phyloP scores from a whole-genome alignment of 1,140 invertebrate species.

The Drosophila nigrodunni region DNA sequence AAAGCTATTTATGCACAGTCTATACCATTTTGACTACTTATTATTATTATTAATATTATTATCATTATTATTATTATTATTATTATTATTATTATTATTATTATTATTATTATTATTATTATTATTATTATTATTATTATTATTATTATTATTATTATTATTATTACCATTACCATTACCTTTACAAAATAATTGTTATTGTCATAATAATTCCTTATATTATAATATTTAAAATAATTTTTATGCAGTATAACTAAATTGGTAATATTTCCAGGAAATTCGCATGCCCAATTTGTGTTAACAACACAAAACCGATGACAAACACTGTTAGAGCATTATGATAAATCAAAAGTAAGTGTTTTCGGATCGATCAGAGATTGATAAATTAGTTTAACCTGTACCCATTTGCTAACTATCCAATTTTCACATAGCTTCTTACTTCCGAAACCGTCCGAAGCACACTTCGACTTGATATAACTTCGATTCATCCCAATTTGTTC shows the following conservation, averaged over 20 bases:
- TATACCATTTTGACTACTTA: background rate
- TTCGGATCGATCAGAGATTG: background rate
- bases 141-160: background rate
- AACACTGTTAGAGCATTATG: slow-evolving; percentile 34
- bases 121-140: background rate
- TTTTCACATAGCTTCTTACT: slow-evolving; percentile 38
- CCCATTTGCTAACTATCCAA: too few relatives aligned
- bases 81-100: background rate
- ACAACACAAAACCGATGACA: slow-evolving; percentile 40
- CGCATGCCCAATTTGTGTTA: slow-evolving; percentile 5
- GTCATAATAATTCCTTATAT: too few relatives aligned
- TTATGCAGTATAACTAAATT: too few relatives aligned
- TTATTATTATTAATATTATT: background rate
- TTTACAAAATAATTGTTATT: too few relatives aligned
- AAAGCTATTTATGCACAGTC: too few relatives aligned
- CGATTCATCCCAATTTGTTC: slow-evolving; percentile 27
- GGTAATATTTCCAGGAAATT: slow-evolving; percentile 2
- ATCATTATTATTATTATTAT: background rate
- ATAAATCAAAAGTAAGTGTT: slow-evolving; percentile 32
- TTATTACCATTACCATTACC: background rate
- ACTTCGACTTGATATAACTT: slow-evolving; percentile 43
- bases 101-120: background rate
- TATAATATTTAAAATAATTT: too few relatives aligned
- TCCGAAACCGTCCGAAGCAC: slow-evolving; percentile 49
- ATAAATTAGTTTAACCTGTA: too few relatives aligned